Evolutionary conservation across 1,140 invertebrate genomes (phyloP).

Genomic region (Hylaeus volcanicus): DNA sequence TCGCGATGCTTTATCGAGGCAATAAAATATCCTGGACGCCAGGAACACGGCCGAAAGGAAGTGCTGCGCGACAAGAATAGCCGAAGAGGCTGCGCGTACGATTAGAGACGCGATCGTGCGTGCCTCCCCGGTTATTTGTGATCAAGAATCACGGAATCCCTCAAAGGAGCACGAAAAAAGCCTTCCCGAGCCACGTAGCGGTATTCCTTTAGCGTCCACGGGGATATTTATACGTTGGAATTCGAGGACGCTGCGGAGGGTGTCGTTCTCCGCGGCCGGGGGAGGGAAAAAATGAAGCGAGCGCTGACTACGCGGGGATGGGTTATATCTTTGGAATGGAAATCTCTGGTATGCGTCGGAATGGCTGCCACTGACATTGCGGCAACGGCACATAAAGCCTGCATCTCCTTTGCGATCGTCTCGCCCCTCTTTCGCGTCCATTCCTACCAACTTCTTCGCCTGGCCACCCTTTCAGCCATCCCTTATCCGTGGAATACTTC

Average conservation of each 20-base stretch:
- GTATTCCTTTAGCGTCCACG: neutral
- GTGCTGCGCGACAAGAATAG: neutral
- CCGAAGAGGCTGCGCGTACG: neutral
- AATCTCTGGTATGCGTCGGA: slow-evolving; percentile 21
- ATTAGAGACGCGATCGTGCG: neutral
- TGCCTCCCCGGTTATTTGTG: neutral
- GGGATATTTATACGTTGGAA: slow-evolving; percentile 5
- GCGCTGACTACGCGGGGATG: neutral
- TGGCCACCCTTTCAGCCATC: slow-evolving; percentile 2
- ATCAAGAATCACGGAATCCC: neutral
- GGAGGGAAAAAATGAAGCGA: neutral
- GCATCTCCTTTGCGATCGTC: slow-evolving; percentile 9
- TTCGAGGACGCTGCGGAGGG: neutral
- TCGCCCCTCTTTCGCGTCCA: neutral
- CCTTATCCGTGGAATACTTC: slow-evolving; percentile 13
- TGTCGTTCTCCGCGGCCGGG: neutral
- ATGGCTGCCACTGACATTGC: slow-evolving; percentile 7
- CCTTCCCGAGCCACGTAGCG: neutral
- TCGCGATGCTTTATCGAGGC: too few species aligned
- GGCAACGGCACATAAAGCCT: neutral
- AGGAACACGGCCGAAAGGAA: neutral
- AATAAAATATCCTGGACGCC: too few species aligned
- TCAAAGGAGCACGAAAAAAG: neutral
- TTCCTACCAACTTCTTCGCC: neutral
- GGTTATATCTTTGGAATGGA: slow-evolving; percentile 20